These are phyloP conservation scores for Clarias macrocephalus DNA, from an alignment of 2,113 vertebrate genomes.

Conservation along the genomic window DNA sequence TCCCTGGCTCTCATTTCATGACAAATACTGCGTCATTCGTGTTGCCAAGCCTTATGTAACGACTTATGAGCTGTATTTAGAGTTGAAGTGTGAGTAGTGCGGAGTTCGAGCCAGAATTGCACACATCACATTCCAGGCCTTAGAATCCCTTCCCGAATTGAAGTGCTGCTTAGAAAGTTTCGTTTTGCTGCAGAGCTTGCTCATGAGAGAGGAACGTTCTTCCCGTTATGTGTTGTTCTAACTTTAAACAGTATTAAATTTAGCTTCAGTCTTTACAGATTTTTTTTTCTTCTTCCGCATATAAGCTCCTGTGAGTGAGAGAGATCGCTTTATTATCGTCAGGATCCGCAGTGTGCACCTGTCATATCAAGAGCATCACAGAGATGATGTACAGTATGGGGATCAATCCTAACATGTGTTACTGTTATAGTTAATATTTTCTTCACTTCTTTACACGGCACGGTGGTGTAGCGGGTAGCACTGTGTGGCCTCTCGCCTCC, in stretches of 20 bases:
- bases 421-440: background rate
- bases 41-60: conserved; percentile 18
- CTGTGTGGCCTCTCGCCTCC: too few species aligned
- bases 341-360: background rate
- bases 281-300: background rate
- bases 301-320: background rate
- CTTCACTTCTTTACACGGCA: too few species aligned
- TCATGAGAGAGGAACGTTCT: background rate
- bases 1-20: conserved; percentile 8
- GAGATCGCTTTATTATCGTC: background rate
- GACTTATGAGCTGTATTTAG: conserved; percentile 24
- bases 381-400: background rate
- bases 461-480: too few species aligned
- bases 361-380: background rate
- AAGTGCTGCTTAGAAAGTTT: background rate
- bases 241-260: background rate
- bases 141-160: background rate
- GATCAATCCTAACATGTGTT: background rate
- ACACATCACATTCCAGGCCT: conserved; percentile 1
- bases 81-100: conserved; percentile 3
- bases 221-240: background rate
- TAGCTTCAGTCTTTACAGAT: background rate
- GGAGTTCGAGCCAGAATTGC: background rate
- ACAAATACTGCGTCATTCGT: conserved; percentile 22
- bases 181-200: background rate